Conservation (phyloP, 2,888 invertebrate genomes). For the Chrysotoxum bicinctum region DNA sequence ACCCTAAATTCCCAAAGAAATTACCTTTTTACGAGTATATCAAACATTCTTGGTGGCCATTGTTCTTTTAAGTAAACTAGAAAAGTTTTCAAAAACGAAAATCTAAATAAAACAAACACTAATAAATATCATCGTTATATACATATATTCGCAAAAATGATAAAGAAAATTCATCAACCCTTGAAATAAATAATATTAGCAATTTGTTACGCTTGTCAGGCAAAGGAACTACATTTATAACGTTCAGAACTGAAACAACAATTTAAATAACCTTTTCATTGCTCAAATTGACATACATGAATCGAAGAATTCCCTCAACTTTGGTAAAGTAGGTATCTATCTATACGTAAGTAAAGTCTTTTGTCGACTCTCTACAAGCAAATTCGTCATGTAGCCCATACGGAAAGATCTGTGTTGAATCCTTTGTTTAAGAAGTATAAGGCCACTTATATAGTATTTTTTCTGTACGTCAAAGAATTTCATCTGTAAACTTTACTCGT, state of each 20-base stretch:
- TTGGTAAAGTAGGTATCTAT: not conserved
- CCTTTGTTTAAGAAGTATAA: too few relatives aligned
- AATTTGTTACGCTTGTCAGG: constrained; percentile 58
- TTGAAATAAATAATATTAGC: constrained; percentile 56
- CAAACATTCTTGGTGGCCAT: not conserved
- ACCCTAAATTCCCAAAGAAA: not conserved
- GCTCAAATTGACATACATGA: constrained; percentile 60
- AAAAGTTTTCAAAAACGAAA: not conserved
- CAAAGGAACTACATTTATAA: not conserved
- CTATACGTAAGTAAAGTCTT: constrained; percentile 20
- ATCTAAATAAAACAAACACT: constrained; percentile 1
- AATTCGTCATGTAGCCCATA: too few relatives aligned
- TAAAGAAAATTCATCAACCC: constrained; percentile 21
- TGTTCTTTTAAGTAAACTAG: not conserved
- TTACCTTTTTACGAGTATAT: not conserved
- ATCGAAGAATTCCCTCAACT: constrained; percentile 48
- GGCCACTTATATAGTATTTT: too few relatives aligned
- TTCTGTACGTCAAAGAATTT: constrained; percentile 55
- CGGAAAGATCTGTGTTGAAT: not conserved
- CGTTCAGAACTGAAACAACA: not conserved
- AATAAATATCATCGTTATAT: constrained; percentile 28
- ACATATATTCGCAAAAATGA: not conserved
- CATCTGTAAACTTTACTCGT: not conserved
- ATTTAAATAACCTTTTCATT: constrained; percentile 65
- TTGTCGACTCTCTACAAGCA: constrained; percentile 28